Base-by-base conservation (phyloP, 2,888 invertebrate species). In the Alitta virens region DNA sequence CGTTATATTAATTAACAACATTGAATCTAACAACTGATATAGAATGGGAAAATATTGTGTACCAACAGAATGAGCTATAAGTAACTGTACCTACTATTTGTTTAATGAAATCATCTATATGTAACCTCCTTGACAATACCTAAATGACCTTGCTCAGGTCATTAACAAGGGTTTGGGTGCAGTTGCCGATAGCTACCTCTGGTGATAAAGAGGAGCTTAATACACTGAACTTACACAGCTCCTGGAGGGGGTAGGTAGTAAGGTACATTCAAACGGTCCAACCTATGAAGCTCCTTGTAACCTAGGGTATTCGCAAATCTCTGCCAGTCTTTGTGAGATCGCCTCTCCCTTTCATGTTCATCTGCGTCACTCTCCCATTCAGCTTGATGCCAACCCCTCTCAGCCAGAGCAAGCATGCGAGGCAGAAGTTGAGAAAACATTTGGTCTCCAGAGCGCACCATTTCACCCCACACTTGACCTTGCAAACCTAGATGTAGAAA, bases 221-320 rank as follows among this genome's bases (percentile, higher is more conserved):
- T n/a, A n/a, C n/a, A n/a, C n/a, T n/a, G n/a, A 33, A 55, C 55
- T 61, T 58, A 75, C 70, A 69, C 70, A 24, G 73, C 76, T n/a
- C 78, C 78, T 25, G 78, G 78, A 9, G 74, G 76, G 5, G 76
- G 75, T 5, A 78, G 58, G 56, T 73, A 72, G 63, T 76, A 78
- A 0, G 69, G 60, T 26, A 76, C 69, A 16, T 68, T 66, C 60
- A 69, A 55, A 14, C 62, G 38, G 63, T 76, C 76, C 56, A 78
- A 63, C 27, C 73, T 66, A 16, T 38, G 42, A 42, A 78, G 65
- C 54, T 78, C 78, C 57, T 70, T 72, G 57, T 71, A 62, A 0
- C 76, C 76, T 3, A 78, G 60, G 7, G 67, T 63, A 58, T 69
- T 69, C n/a, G 74, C 72, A 72, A 78, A 78, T n/a, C 62, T 63